Conservation (phyloP, 2,797 vertebrate species). For the Streptopelia turtur region DNA sequence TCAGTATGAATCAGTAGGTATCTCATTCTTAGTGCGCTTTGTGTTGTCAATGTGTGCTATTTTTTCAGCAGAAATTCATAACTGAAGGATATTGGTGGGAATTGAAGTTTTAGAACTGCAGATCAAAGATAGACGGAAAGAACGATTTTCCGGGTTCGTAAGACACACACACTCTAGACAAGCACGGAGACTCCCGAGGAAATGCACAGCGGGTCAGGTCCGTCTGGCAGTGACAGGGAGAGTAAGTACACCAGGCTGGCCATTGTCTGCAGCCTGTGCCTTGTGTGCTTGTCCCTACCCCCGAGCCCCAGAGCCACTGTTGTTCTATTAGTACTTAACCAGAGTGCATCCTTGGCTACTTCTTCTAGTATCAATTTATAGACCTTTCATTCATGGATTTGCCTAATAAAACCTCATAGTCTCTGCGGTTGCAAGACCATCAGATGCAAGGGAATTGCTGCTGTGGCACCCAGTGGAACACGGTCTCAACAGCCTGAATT, state of each 20-base stretch:
- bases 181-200: neutral
- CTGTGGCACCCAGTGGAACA: neutral
- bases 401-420: neutral
- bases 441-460: neutral
- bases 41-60: neutral
- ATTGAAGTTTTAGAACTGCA: neutral
- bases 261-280: too few species aligned
- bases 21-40: neutral
- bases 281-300: too few species aligned
- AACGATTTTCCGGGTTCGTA: neutral
- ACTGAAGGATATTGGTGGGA: neutral
- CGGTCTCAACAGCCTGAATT: neutral
- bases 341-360: too few species aligned
- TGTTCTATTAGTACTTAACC: too few species aligned
- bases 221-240: neutral
- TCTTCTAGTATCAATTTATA: neutral
- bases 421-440: neutral
- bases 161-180: neutral
- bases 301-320: too few species aligned
- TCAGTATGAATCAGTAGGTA: neutral
- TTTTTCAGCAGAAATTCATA: neutral
- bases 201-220: neutral
- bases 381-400: neutral
- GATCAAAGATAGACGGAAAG: neutral
- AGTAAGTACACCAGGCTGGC: neutral